Evolutionary conservation across 2,113 vertebrate genomes (phyloP), one percentile per base, ranked within the genome.

Genomic region (Hydrolagus affinis): DNA sequence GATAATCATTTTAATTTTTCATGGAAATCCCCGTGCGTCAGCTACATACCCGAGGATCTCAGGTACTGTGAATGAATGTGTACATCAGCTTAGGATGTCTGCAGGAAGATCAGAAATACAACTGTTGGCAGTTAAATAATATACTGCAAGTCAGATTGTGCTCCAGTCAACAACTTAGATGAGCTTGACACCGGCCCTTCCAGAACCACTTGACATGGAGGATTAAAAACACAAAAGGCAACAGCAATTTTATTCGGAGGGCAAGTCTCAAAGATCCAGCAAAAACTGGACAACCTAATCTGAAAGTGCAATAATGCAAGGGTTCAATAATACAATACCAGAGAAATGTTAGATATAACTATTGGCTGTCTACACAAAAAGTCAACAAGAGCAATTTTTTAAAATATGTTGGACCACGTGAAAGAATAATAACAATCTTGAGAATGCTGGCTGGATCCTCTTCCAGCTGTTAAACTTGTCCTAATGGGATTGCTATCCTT

Each of bases 1-100:
- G 87, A 90, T 90, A 90, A 90, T 86, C 88, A 89, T 89, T 91
- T 88, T 91, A 86, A 86, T 89, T 90, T 85, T 88, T 86, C 88
- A 78, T 80, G 88, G 87, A 86, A 75, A 75, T 62, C 71, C 14
- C 87, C 85, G 60, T 83, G 78, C 62, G 14, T 83, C 19, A 66
- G 78, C 78, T 10, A 28, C 78, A 83, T 32, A 66, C 60, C 60
- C 62, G 32, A 83, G 30, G 78, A 66, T 19, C 28, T 28, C 9
- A 11, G 60, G 28, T 83, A 17, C 59, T 80, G 23, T 64, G 28
- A 28, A 64, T 80, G 57, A 78, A 78, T 4, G 62, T 12, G 21
- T 21, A 10, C 10, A 15, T 25, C 2, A 62, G 76, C 15, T 66
- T 21, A 9, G 11, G 28, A 32, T 19, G 62, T 25, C 11, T 80